phyloP scores from a whole-genome alignment of 2,113 vertebrate genomes.

The Panthera uncia region DNA sequence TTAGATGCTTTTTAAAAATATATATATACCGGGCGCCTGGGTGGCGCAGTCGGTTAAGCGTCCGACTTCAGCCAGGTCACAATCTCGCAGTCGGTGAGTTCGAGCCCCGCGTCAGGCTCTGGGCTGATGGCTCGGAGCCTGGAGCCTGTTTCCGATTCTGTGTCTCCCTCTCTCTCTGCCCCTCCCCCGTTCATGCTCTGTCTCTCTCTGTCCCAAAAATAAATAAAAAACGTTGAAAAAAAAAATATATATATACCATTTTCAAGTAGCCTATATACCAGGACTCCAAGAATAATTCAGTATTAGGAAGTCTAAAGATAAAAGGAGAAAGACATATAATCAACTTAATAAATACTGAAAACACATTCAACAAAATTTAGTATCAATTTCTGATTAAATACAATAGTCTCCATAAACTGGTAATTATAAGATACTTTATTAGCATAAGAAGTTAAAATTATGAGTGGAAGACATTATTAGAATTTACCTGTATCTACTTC shows the following conservation, averaged over 20 bases:
- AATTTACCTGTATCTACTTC: background rate
- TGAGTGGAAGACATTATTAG: background rate
- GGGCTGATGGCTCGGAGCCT: too few relatives aligned
- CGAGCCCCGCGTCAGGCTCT: too few relatives aligned
- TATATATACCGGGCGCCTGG: background rate
- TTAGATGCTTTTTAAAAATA: background rate
- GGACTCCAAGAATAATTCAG: constrained; percentile 14
- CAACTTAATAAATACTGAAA: constrained; percentile 4
- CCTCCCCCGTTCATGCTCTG: too few relatives aligned
- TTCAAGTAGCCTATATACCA: background rate
- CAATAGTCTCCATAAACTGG: background rate
- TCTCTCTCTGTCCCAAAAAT: too few relatives aligned
- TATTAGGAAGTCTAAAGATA: background rate
- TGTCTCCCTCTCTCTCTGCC: too few relatives aligned
- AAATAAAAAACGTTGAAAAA: too few relatives aligned
- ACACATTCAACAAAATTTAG: constrained; percentile 37
- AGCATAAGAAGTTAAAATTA: background rate
- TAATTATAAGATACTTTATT: background rate
- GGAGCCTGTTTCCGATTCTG: too few relatives aligned
- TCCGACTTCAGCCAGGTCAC: too few relatives aligned
- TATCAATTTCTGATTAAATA: constrained; percentile 40
- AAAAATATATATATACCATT: background rate
- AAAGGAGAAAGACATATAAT: background rate
- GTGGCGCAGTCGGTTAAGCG: too few relatives aligned
- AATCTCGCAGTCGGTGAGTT: too few relatives aligned